Conservation (phyloP, 2,113 vertebrate species). For the Sylvilagus bachmani region DNA sequence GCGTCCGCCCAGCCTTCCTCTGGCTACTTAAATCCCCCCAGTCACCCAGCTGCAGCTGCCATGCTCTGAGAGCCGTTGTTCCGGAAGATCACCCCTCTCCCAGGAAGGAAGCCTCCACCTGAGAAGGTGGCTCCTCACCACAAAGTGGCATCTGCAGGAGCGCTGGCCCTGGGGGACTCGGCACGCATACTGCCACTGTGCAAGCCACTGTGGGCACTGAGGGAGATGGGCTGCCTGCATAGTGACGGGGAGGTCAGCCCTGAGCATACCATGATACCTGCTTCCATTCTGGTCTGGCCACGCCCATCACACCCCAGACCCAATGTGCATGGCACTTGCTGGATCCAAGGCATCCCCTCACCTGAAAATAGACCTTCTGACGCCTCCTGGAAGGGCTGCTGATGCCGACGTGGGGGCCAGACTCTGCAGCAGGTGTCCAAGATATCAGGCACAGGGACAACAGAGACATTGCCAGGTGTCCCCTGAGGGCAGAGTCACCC, state of each 20-base stretch:
- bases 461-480: not conserved
- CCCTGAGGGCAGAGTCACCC: not conserved
- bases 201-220: not conserved
- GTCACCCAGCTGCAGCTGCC: not conserved
- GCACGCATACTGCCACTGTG: not conserved
- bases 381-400: not conserved
- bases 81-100: accelerated
- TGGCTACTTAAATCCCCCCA: not conserved
- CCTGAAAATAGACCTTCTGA: too few relatives aligned
- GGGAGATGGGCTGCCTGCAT: too few relatives aligned
- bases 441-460: too few relatives aligned
- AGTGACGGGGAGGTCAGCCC: not conserved
- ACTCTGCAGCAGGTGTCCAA: too few relatives aligned
- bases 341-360: not conserved
- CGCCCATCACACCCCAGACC: not conserved
- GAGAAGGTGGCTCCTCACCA: accelerated
- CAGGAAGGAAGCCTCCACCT: too few relatives aligned
- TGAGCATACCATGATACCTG: accelerated
- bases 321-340: accelerated
- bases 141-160: accelerated
- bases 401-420: too few relatives aligned
- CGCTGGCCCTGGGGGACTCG: not conserved
- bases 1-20: not conserved
- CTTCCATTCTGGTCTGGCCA: not conserved
- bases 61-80: not conserved